Evolutionary conservation across 2,113 vertebrate species (phyloP).

Genomic region (Oncorhynchus gorbuscha): DNA sequence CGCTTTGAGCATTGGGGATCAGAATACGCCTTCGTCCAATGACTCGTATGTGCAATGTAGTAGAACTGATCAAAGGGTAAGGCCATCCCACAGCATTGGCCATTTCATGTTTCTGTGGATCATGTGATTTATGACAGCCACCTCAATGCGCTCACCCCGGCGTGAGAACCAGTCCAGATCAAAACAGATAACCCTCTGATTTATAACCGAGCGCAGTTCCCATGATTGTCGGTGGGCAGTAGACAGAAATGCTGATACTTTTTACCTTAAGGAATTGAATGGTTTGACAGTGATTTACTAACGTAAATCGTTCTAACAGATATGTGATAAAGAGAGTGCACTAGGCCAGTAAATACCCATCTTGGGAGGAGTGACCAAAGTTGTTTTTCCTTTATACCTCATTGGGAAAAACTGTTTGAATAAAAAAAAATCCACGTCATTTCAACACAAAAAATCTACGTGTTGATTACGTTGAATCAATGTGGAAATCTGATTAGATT

Average conservation of each 20-base stretch:
- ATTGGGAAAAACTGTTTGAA: too few species aligned
- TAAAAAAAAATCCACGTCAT: too few species aligned
- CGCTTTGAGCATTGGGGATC: too few species aligned
- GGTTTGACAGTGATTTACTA: slow-evolving; percentile 73
- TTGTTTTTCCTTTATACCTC: slow-evolving; percentile 45
- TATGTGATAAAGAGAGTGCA: slow-evolving; percentile 51
- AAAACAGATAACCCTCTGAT: slow-evolving; percentile 76
- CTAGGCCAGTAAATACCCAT: slow-evolving; percentile 44
- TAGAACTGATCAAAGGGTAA: too few species aligned
- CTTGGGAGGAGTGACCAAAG: slow-evolving; percentile 39
- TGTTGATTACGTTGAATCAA: too few species aligned
- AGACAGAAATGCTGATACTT: slow-evolving; percentile 66
- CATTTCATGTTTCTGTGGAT: slow-evolving; percentile 27
- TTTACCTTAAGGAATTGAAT: slow-evolving; percentile 72
- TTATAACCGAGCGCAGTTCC: slow-evolving; percentile 72
- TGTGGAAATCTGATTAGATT: too few species aligned
- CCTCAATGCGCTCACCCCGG: slow-evolving; percentile 74
- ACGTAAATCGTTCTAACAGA: slow-evolving; percentile 69
- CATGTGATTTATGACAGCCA: slow-evolving; percentile 68
- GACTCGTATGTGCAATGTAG: too few species aligned
- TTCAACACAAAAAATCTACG: too few species aligned
- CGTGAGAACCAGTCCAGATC: slow-evolving; percentile 72
- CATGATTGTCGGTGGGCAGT: slow-evolving; percentile 71
- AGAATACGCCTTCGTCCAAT: too few species aligned
- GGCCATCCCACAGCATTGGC: neutral